These are phyloP conservation scores for Hoplostethus atlanticus DNA, from an alignment of 2,797 vertebrate genomes.

Conservation along the genomic window DNA sequence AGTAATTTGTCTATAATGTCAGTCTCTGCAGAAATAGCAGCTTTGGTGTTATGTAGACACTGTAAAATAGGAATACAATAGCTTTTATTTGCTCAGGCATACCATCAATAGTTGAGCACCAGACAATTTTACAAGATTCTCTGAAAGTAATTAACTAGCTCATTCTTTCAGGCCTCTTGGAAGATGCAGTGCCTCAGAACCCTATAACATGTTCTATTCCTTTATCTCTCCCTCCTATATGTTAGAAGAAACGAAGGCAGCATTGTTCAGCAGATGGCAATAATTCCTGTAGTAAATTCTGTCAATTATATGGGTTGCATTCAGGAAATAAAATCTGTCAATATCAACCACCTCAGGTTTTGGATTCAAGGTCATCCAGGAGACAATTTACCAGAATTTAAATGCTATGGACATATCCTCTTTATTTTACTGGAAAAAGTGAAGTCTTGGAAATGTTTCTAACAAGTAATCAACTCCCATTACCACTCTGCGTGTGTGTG, in stretches of 20 bases:
- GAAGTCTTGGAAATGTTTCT: slow-evolving; percentile 18
- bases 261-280: background rate
- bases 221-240: slow-evolving; percentile 46
- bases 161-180: background rate
- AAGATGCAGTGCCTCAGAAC: slow-evolving; percentile 8
- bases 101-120: background rate
- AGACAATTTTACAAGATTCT: slow-evolving; percentile 23
- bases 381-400: too few relatives aligned
- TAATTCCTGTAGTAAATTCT: background rate
- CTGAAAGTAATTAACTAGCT: slow-evolving; percentile 32
- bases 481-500: slow-evolving; percentile 9
- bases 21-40: slow-evolving; percentile 9
- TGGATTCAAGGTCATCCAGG: too few relatives aligned
- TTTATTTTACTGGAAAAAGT: slow-evolving; percentile 32
- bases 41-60: background rate
- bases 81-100: slow-evolving; percentile 21
- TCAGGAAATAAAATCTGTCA: background rate
- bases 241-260: background rate
- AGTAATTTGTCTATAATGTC: slow-evolving; percentile 4
- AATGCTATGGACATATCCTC: background rate
- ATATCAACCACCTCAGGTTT: background rate
- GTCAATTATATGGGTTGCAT: background rate
- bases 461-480: slow-evolving; percentile 34
- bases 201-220: slow-evolving; percentile 19
- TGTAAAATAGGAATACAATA: slow-evolving; percentile 8